Evolutionary conservation across 2,888 invertebrate genomes (phyloP), one percentile per base, ranked within the genome.

Genomic region (Thera britannica): DNA sequence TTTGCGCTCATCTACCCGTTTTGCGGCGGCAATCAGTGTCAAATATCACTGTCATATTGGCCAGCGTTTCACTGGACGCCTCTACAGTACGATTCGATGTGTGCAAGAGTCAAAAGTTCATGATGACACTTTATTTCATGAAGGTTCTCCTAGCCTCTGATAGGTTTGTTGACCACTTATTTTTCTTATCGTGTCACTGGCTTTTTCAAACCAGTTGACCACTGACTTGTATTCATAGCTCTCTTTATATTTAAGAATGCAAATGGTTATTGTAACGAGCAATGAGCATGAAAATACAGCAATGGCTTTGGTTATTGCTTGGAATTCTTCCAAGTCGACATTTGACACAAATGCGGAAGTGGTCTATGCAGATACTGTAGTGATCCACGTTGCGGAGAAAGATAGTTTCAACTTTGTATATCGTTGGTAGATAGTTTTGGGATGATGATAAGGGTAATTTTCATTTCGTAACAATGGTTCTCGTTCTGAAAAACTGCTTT

Each of bases 291-390:
- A 35, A 59, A 58, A 58, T 58, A 58, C 9, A 0, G 35, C 36
- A 8, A 36, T 35, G 41, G 44, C n/a, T 48, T 48, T 54, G 35
- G 35, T 35, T 23, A 51, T 52, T 12, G 58, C 54, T 65, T 69
- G 69, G 69, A 62, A 65, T 12, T 46, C 7, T 44, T 62, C 69
- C 69, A 69, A 69, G 58, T 68, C 38, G 58, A 59, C 51, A 64
- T 8, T 44, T 5, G 38, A 41, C 58, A 60, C 58, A 54, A 54
- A 56, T 49, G 49, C 68, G 65, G 62, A 68, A 62, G 58, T 8
- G 11, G 34, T 2, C 9, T 7, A 46, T 9, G 9, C 6, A 49
- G n/a, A 65, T 65, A 69, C 65, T 69, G 68, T 69, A 38, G 34
- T 56, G 8, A 54, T 61, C 48, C 23, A 44, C 35, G 48, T 41